These are phyloP conservation scores for Aplysia californica DNA, from an alignment of 1,140 invertebrate species.

Conservation along the genomic window DNA sequence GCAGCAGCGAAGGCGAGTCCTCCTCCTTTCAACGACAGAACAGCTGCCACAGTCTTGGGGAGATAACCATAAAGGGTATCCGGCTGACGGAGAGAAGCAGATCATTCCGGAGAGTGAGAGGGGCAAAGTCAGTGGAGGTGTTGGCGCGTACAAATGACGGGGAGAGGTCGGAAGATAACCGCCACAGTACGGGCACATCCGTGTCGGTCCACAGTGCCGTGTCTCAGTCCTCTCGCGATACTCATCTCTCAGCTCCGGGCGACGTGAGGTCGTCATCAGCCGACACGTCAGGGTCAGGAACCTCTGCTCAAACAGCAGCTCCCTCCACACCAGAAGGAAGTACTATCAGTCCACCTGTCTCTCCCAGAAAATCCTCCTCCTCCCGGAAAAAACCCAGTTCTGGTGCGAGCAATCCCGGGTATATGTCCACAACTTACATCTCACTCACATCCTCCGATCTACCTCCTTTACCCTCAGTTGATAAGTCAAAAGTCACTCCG, in stretches of 20 bases:
- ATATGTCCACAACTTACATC: too few species aligned
- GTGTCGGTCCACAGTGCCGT: neutral
- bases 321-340: neutral
- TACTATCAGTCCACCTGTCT: too few species aligned
- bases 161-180: neutral
- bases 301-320: neutral
- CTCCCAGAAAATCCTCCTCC: too few species aligned
- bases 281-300: neutral
- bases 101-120: slow-evolving; percentile 45
- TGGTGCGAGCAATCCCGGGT: too few species aligned
- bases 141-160: neutral
- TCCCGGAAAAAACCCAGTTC: too few species aligned
- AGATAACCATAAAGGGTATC: slow-evolving; percentile 48
- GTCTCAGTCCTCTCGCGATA: neutral
- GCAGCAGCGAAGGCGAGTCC: slow-evolving; percentile 30
- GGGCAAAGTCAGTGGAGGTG: slow-evolving; percentile 24
- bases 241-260: neutral
- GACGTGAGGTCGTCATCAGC: neutral
- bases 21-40: slow-evolving; percentile 30
- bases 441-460: too few species aligned
- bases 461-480: too few species aligned
- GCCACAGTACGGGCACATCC: neutral
- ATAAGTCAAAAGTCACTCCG: too few species aligned
- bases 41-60: slow-evolving; percentile 36
- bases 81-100: slow-evolving; percentile 48